These are phyloP conservation scores for Metridium senile DNA, from an alignment of 92 coral and sea anemone genomes.

Conservation along the genomic window DNA sequence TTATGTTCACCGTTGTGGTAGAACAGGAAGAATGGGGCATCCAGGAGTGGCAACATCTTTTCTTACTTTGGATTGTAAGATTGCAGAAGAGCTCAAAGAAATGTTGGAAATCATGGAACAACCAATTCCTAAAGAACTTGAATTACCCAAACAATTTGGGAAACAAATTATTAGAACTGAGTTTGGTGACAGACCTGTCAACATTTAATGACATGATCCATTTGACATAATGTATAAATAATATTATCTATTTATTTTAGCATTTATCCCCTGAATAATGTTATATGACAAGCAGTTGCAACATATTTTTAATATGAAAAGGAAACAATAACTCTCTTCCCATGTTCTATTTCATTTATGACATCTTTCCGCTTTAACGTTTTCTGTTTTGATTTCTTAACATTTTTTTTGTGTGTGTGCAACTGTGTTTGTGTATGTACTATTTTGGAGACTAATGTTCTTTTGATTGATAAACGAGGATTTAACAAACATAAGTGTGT, in stretches of 20 bases:
- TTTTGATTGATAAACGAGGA: no score
- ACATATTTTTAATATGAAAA: no score
- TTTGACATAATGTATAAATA: background rate
- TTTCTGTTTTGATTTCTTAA: no score
- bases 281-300: background rate
- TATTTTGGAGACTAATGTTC: no score
- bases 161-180: slow-evolving; percentile 88
- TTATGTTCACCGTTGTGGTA: slow-evolving; percentile 95
- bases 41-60: slow-evolving; percentile 91
- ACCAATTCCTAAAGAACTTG: slow-evolving; percentile 82
- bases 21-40: slow-evolving; percentile 94
- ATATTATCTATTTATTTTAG: background rate
- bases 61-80: slow-evolving; percentile 91
- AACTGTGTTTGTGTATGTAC: no score
- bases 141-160: slow-evolving; percentile 89
- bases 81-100: slow-evolving; percentile 87
- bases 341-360: no score
- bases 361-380: no score
- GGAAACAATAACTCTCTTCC: no score
- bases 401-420: no score
- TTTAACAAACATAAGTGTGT: no score
- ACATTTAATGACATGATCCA: slow-evolving; percentile 10
- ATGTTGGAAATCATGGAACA: slow-evolving; percentile 89
- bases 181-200: slow-evolving; percentile 85
- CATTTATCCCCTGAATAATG: background rate